These are phyloP conservation scores for Silvanus unidentatus DNA, from an alignment of 2,888 invertebrate genomes.

Conservation along the genomic window DNA sequence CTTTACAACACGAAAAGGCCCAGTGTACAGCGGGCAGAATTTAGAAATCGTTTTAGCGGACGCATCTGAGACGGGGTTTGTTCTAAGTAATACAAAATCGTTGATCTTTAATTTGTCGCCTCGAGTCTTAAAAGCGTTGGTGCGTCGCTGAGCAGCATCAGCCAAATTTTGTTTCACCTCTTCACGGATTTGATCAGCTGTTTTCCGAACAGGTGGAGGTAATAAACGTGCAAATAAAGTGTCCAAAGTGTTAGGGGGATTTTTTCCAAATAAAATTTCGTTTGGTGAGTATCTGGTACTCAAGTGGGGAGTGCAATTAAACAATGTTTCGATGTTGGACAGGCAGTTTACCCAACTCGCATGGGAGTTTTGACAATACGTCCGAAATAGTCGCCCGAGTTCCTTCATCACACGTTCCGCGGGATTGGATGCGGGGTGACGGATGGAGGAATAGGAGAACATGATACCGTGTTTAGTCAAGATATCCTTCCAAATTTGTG, in stretches of 20 bases:
- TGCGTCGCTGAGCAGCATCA: neutral
- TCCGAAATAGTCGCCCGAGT: constrained; percentile 9
- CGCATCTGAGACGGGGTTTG: constrained; percentile 5
- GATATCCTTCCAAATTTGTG: constrained; percentile 14
- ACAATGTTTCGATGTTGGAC: constrained; percentile 1
- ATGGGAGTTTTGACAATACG: constrained; percentile 10
- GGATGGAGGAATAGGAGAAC: constrained; percentile 8
- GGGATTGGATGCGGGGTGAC: constrained; percentile 16
- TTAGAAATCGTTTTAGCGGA: constrained; percentile 6
- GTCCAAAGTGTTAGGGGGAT: neutral
- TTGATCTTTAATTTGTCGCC: neutral
- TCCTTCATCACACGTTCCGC: constrained; percentile 7
- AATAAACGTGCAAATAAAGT: neutral
- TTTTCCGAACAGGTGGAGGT: neutral
- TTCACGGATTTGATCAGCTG: neutral
- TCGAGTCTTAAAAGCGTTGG: neutral
- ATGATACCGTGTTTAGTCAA: constrained; percentile 3
- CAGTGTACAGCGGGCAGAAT: constrained; percentile 8
- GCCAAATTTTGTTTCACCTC: neutral
- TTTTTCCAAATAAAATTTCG: constrained; percentile 7
- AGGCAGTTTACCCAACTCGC: constrained; percentile 8
- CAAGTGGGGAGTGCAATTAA: constrained; percentile 12
- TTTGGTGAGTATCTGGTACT: constrained; percentile 9
- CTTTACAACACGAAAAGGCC: constrained; percentile 3
- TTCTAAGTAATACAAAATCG: constrained; percentile 7